phyloP scores from a whole-genome alignment of 2,797 vertebrate species.

The Sarcophilus harrisii region DNA sequence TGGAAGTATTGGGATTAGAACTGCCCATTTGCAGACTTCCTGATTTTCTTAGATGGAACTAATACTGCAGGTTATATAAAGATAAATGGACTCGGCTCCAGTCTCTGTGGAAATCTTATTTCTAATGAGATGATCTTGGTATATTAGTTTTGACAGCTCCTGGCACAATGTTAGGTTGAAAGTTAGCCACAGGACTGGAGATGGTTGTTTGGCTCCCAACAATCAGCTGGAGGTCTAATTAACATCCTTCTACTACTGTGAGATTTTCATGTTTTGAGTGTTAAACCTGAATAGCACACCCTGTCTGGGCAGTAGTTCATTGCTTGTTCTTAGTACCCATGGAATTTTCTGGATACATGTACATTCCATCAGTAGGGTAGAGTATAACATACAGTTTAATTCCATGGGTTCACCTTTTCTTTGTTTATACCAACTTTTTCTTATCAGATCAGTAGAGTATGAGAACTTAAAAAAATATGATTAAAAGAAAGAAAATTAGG shows the following conservation, averaged over 20 bases:
- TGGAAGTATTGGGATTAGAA: neutral
- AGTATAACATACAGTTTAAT: neutral
- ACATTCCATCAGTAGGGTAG: neutral
- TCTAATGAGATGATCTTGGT: slow-evolving; percentile 54
- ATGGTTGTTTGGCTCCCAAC: neutral
- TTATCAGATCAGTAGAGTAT: neutral
- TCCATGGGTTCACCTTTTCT: neutral
- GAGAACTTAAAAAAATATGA: neutral
- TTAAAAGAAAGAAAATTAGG: neutral
- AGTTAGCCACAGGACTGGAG: neutral
- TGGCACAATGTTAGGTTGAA: slow-evolving; percentile 57
- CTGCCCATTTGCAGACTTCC: neutral
- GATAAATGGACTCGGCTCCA: slow-evolving; percentile 47
- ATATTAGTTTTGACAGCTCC: slow-evolving; percentile 58
- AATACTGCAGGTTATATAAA: slow-evolving; percentile 1
- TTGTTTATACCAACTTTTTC: neutral
- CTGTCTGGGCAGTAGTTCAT: neutral
- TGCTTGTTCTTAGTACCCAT: neutral
- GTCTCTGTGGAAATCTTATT: slow-evolving; percentile 37
- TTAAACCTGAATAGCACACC: neutral
- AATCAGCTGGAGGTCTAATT: neutral
- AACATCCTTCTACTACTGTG: neutral
- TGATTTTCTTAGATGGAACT: neutral
- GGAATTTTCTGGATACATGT: neutral
- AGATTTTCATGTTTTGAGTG: neutral